Conservation (phyloP, 2,888 invertebrate species). For the Emmelina monodactyla region DNA sequence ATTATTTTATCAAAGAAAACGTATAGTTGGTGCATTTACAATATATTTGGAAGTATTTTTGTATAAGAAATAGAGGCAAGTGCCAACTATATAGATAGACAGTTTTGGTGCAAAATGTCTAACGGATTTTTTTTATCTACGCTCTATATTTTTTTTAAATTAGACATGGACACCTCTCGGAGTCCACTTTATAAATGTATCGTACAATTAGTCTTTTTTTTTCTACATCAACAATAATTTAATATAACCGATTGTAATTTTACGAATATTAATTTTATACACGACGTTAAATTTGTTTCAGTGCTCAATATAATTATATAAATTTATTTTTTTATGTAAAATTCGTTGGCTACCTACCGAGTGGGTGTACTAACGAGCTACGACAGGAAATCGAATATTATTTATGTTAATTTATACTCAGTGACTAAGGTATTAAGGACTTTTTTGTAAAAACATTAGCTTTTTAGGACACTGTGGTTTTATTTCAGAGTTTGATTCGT, state of each 20-base stretch:
- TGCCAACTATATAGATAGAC: conserved; percentile 7
- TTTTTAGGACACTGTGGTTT: too few relatives aligned
- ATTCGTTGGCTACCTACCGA: conserved; percentile 63
- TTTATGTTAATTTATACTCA: too few relatives aligned
- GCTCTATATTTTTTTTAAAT: conserved; percentile 58
- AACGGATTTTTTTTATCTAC: conserved; percentile 33
- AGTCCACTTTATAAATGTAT: conserved; percentile 26
- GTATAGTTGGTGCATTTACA: too few relatives aligned
- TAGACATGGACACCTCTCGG: conserved; percentile 46
- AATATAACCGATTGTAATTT: conserved; percentile 34
- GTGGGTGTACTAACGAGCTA: conserved; percentile 45
- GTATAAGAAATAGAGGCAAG: conserved; percentile 1
- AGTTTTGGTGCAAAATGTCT: conserved; percentile 57
- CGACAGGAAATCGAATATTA: conserved; percentile 34
- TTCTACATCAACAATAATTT: conserved; percentile 59
- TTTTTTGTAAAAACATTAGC: too few relatives aligned
- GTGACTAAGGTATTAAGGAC: too few relatives aligned
- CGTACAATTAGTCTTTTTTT: conserved; percentile 51
- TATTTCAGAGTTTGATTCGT: too few relatives aligned
- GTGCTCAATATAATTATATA: conserved; percentile 63
- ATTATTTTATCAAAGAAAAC: too few relatives aligned
- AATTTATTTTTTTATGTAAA: conserved; percentile 43
- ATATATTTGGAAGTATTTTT: too few relatives aligned
- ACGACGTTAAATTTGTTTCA: conserved; percentile 50
- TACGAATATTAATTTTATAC: conserved; percentile 41